Evolutionary conservation across 30 jellyfish, hydroid and myxozoan genomes (phyloP).

Genomic region (Chironex yamaguchii): DNA sequence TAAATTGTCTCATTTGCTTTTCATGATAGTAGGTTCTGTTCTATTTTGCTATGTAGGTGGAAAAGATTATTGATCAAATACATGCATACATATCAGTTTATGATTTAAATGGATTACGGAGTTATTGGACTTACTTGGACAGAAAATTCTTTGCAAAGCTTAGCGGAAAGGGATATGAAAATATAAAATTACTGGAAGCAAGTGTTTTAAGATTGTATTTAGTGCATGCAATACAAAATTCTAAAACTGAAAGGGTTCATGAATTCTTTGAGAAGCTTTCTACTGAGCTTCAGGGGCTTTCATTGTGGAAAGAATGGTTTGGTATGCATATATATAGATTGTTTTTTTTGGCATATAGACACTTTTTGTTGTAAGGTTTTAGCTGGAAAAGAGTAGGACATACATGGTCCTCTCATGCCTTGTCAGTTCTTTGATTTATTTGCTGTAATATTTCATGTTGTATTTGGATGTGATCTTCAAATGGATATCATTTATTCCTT

Average conservation of each 20-base stretch:
- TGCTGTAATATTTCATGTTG: too few relatives aligned
- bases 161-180: constrained; percentile 74
- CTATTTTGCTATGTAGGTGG: constrained; percentile 70
- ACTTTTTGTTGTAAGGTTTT: too few relatives aligned
- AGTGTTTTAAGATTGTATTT: constrained; percentile 79
- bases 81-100: constrained; percentile 43
- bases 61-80: constrained; percentile 84
- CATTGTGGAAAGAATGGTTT: constrained; percentile 96
- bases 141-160: constrained; percentile 85
- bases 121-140: constrained; percentile 90
- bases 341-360: too few relatives aligned
- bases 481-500: too few relatives aligned
- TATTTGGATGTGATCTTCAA: too few relatives aligned
- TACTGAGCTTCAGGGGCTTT: constrained; percentile 79
- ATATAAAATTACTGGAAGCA: constrained; percentile 80
- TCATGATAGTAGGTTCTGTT: not conserved
- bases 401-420: too few relatives aligned
- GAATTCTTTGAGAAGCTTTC: constrained; percentile 89
- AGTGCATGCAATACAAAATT: constrained; percentile 81
- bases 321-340: too few relatives aligned
- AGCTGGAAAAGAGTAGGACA: too few relatives aligned
- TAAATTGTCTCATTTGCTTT: not conserved
- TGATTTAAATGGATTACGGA: constrained; percentile 73
- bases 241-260: constrained; percentile 78
- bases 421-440: too few relatives aligned